These are phyloP conservation scores for Ectropis grisescens DNA, from an alignment of 1,140 invertebrate genomes.

Conservation along the genomic window DNA sequence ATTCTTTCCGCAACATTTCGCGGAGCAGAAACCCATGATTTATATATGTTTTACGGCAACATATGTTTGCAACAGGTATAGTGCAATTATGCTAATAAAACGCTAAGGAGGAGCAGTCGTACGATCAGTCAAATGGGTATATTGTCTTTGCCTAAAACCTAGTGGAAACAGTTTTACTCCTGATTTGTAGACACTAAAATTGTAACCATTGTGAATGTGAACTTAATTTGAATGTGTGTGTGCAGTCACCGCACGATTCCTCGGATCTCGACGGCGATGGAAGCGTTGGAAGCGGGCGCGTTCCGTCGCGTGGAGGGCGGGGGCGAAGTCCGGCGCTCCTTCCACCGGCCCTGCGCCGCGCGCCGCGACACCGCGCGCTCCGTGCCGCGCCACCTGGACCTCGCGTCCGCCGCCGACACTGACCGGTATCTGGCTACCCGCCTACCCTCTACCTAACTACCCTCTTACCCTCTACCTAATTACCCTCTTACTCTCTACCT, in stretches of 20 bases:
- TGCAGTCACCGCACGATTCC: conserved; percentile 53
- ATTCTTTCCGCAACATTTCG: too few species aligned
- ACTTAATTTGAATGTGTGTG: neutral
- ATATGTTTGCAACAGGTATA: too few species aligned
- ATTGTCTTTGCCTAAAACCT: too few species aligned
- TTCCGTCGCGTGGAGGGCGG: conserved; percentile 3
- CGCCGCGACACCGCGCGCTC: conserved; percentile 30
- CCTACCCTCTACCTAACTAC: neutral
- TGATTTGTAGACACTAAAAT: too few species aligned
- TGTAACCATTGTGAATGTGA: neutral
- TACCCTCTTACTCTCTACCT: neutral
- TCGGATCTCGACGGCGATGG: too few species aligned
- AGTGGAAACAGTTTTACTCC: too few species aligned
- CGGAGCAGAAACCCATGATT: too few species aligned
- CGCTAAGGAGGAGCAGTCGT: too few species aligned
- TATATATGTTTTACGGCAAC: too few species aligned
- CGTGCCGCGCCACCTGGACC: conserved; percentile 47
- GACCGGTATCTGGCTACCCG: neutral
- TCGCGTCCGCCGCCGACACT: conserved; percentile 20
- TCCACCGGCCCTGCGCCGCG: conserved; percentile 24
- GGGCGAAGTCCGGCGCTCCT: conserved; percentile 41
- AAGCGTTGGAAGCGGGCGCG: too few species aligned
- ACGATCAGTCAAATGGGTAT: too few species aligned
- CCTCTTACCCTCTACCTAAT: neutral
- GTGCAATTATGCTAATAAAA: too few species aligned